Conservation (phyloP, 2,797 vertebrate species). For the Spinibarbus caldwelli region DNA sequence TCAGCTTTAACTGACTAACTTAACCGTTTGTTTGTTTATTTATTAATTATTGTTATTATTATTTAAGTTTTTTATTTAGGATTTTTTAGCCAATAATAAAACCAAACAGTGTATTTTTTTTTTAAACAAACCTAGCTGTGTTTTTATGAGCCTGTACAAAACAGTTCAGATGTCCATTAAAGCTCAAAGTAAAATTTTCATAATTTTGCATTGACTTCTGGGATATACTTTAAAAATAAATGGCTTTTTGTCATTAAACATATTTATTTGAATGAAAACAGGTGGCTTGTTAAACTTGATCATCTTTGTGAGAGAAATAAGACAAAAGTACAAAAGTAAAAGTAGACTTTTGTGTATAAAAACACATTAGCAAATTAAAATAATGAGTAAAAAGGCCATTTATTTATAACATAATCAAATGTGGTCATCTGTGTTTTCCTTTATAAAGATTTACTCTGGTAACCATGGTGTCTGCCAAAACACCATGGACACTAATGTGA, state of each 20-base stretch:
- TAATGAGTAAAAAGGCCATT: conserved; percentile 3
- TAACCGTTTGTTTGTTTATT: background rate
- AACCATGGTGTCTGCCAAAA: conserved; percentile 31
- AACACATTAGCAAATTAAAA: conserved; percentile 1
- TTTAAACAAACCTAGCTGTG: background rate
- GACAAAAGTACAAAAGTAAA: background rate
- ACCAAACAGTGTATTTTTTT: background rate
- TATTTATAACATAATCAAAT: conserved; percentile 15
- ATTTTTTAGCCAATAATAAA: background rate
- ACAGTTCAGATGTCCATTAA: background rate
- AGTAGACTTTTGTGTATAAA: background rate
- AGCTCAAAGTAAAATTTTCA: background rate
- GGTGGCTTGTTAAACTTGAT: background rate
- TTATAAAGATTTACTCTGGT: conserved; percentile 25
- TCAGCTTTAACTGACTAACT: background rate
- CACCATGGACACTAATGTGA: conserved; percentile 7
- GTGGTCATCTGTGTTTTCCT: conserved; percentile 25
- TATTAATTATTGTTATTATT: background rate
- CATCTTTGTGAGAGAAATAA: background rate
- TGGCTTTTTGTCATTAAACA: background rate
- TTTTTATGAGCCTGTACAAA: background rate
- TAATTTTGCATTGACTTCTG: background rate
- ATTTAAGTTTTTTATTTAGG: background rate
- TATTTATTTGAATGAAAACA: background rate
- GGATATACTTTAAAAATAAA: background rate